Conservation (phyloP, 2,113 vertebrate species). For the Notothenia coriiceps region DNA sequence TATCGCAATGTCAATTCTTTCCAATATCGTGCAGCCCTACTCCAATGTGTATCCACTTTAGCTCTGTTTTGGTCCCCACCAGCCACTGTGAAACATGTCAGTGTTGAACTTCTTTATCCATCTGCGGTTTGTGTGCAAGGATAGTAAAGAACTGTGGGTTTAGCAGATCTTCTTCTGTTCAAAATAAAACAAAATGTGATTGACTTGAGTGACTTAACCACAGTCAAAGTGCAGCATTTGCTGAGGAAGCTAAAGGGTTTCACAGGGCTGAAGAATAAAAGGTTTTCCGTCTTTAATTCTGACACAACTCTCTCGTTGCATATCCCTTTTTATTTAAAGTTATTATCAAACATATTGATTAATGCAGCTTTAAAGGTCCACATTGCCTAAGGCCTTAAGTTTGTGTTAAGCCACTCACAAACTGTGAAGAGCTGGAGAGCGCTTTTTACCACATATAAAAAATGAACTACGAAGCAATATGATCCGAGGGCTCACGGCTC, state of each 20-base stretch:
- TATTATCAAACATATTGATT: constrained; percentile 1
- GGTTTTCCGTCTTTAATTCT: not conserved
- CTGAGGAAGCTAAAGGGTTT: constrained; percentile 6
- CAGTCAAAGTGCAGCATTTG: not conserved
- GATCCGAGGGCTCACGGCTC: constrained; percentile 32
- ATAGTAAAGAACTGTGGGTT: not conserved
- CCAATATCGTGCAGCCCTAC: not conserved
- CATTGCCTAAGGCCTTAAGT: not conserved
- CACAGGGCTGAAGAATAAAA: not conserved
- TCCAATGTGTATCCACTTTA: not conserved
- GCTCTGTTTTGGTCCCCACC: not conserved
- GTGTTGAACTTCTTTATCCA: not conserved
- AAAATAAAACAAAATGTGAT: not conserved
- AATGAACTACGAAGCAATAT: constrained; percentile 7
- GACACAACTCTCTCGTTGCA: not conserved
- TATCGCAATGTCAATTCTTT: too few species aligned
- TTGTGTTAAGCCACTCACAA: not conserved
- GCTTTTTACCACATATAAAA: constrained; percentile 14
- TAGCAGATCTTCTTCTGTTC: not conserved
- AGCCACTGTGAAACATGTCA: not conserved
- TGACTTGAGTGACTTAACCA: not conserved
- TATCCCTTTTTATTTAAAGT: not conserved
- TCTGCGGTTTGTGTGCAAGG: not conserved
- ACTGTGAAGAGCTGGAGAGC: not conserved
- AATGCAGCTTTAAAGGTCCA: constrained; percentile 11